These are phyloP conservation scores for Epinephelus moara DNA, from an alignment of 2,113 vertebrate genomes.

Conservation along the genomic window DNA sequence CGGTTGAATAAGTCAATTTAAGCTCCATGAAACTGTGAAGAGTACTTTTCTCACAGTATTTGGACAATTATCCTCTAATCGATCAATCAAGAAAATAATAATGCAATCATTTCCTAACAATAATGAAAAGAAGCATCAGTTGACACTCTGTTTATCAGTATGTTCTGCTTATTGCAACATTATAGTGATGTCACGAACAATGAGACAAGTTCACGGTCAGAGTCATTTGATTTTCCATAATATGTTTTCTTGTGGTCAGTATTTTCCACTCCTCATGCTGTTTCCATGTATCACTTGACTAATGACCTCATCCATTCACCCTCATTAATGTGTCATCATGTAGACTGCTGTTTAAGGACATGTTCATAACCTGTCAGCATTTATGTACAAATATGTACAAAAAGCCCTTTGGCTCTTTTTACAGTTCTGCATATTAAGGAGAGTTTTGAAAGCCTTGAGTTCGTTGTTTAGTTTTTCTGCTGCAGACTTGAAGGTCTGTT, in stretches of 20 bases:
- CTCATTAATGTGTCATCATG: neutral
- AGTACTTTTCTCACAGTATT: neutral
- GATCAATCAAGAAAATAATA: neutral
- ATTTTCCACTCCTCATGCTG: neutral
- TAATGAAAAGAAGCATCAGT: too few relatives aligned
- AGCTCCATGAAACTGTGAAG: too few relatives aligned
- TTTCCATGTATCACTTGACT: neutral
- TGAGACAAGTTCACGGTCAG: neutral
- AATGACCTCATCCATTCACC: neutral
- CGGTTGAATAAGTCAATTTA: too few relatives aligned
- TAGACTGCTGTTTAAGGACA: neutral
- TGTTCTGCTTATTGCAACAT: neutral
- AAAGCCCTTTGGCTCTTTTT: too few relatives aligned
- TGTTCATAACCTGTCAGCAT: neutral
- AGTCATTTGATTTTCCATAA: neutral
- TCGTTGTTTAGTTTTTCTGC: neutral
- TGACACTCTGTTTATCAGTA: neutral
- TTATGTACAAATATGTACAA: neutral
- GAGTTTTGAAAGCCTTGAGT: too few relatives aligned
- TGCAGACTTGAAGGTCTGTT: neutral
- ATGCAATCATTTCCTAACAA: too few relatives aligned
- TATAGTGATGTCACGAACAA: neutral
- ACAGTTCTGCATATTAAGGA: neutral
- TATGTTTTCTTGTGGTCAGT: too few relatives aligned
- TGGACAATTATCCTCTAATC: neutral